These are phyloP conservation scores for Clarias platycephalus DNA, from an alignment of 2,797 vertebrate genomes.

Conservation along the genomic window DNA sequence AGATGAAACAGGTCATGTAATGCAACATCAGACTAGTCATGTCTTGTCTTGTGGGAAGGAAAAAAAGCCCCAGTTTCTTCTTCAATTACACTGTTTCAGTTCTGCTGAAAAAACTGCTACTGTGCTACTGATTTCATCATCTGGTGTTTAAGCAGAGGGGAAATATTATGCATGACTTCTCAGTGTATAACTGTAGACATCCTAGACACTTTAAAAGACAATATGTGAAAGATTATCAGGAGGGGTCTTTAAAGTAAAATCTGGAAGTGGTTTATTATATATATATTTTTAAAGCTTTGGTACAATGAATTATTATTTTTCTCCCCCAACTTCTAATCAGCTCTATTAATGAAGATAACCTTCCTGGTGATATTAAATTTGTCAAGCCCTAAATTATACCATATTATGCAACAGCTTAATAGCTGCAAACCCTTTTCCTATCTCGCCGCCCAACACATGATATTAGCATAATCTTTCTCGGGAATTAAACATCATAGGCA, in stretches of 20 bases:
- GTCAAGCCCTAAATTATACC: not conserved
- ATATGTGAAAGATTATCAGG: not conserved
- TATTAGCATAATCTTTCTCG: constrained; percentile 10
- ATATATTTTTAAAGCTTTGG: not conserved
- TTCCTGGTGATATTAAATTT: not conserved
- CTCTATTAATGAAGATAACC: not conserved
- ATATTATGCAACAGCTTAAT: not conserved
- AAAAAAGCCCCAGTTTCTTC: too few relatives aligned
- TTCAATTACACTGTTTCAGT: too few relatives aligned
- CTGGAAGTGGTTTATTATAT: too few relatives aligned
- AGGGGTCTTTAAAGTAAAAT: not conserved
- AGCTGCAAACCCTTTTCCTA: not conserved
- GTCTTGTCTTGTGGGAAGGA: too few relatives aligned
- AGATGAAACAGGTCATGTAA: too few relatives aligned
- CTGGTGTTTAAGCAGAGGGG: not conserved
- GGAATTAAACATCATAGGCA: constrained; percentile 56
- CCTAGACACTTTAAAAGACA: not conserved
- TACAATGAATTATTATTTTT: not conserved
- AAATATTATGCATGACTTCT: not conserved
- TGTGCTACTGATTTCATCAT: not conserved
- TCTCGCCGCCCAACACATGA: not conserved
- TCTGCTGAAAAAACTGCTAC: not conserved
- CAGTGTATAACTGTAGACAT: not conserved
- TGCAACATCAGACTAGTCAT: too few relatives aligned
- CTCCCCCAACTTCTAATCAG: not conserved